Conservation (phyloP, 2,113 vertebrate species). For the Hippopotamus amphibius region DNA sequence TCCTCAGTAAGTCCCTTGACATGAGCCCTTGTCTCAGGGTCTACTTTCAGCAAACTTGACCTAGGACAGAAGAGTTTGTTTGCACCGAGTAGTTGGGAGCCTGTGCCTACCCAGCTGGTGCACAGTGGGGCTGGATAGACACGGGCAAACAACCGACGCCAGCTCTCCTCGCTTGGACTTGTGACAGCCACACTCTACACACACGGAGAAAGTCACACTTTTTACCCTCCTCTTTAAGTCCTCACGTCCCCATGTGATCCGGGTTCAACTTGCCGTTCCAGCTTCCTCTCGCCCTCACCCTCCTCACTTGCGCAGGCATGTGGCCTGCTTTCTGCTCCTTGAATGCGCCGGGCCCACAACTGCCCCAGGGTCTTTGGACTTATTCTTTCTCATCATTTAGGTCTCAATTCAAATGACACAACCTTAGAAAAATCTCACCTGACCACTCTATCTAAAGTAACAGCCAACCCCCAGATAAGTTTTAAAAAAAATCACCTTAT, state of each 20-base stretch:
- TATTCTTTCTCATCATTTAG: not conserved
- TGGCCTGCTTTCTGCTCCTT: not conserved
- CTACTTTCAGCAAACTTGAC: not conserved
- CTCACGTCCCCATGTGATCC: not conserved
- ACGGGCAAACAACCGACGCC: not conserved
- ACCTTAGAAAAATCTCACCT: not conserved
- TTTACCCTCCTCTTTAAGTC: not conserved
- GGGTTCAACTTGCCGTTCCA: not conserved
- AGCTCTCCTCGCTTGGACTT: not conserved
- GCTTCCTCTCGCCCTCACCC: not conserved
- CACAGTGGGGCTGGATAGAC: not conserved
- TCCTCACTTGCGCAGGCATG: not conserved
- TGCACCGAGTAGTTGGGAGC: not conserved
- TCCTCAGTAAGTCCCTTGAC: not conserved
- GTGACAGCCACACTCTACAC: not conserved
- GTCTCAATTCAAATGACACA: not conserved
- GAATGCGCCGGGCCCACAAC: not conserved
- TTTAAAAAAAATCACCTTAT: not conserved
- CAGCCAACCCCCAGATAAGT: not conserved
- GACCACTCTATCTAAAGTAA: not conserved
- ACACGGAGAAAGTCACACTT: not conserved
- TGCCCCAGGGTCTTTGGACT: not conserved
- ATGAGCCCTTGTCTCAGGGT: not conserved
- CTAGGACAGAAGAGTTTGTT: not conserved
- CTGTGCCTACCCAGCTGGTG: fast-evolving